Base-by-base conservation (phyloP, 2,888 invertebrate species). In the Synergus laeviventris region DNA sequence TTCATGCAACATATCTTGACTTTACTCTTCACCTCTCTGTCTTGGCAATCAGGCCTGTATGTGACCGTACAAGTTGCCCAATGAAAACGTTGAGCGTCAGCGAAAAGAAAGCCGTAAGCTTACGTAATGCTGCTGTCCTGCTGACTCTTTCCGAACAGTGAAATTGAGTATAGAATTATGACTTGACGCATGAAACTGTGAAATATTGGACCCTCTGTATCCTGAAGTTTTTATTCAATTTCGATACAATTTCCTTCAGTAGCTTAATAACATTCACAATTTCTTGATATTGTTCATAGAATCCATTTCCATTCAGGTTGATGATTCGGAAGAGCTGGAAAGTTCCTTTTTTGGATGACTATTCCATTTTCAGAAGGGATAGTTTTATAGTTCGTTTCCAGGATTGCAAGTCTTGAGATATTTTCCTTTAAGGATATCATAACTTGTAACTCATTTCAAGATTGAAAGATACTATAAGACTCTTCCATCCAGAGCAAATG, bases 81-180 rank as follows among this genome's bases (percentile, higher is more conserved):
- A 88, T 85, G 86, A 82, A 87, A 87, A 84, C 82, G 82, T 75
- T 82, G 80, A 86, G 82, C 86, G 84, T 85, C 85, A 85, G 87
- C 85, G 84, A 89, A 90, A 90, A 89, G 90, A 90, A 90, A 90
- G 90, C 90, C 86, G 85, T 75, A 75, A 59, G 76, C 84, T 89
- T 89, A 86, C 84, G 85, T 86, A 89, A 89, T 81, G 66, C 60
- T 74, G 76, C 76, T 81, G 81, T 76, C 80, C 81, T 79, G 79
- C 76, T 83, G 76, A 81, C 84, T 86, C 84, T 84, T 87, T 86
- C 83, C 81, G 81, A 85, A 82, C 79, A 81, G 75, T 77, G 79
- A 82, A 78, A 84, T 81, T 73, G 74, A 78, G 61, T 76, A 76
- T 74, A 49, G 49, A 70, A 70, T 70, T 70, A 70, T 24, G 66